These are phyloP conservation scores for Parasteatoda lunata DNA, from an alignment of 2,888 invertebrate genomes.

Conservation along the genomic window DNA sequence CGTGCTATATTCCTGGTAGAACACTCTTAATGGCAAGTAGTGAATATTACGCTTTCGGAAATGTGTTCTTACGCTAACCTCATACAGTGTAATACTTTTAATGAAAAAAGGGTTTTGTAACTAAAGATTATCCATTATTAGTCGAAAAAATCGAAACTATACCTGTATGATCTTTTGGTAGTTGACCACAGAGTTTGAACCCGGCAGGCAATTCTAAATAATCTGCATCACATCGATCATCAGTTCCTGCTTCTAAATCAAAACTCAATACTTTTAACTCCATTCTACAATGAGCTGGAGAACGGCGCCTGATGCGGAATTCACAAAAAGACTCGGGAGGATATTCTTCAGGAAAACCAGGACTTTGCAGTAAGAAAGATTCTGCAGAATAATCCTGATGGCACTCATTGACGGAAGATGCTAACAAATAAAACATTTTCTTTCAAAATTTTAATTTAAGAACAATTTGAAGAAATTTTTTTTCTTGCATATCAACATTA, in stretches of 20 bases:
- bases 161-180: conserved; percentile 63
- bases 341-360: conserved; percentile 70
- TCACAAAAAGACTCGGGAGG: conserved; percentile 69
- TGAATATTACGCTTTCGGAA: too few relatives aligned
- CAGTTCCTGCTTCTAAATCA: conserved; percentile 67
- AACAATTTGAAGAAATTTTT: too few relatives aligned
- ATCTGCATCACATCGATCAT: conserved; percentile 69
- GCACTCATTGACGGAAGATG: conserved; percentile 9
- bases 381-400: conserved; percentile 31
- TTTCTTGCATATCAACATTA: too few relatives aligned
- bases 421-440: background rate
- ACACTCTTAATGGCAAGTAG: too few relatives aligned
- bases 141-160: background rate
- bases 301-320: conserved; percentile 57
- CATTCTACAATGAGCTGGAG: conserved; percentile 68
- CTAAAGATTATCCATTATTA: too few relatives aligned
- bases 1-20: too few relatives aligned
- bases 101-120: too few relatives aligned
- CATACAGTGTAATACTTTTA: too few relatives aligned
- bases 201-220: conserved; percentile 69
- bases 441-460: too few relatives aligned
- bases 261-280: conserved; percentile 69
- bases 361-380: conserved; percentile 68
- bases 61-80: too few relatives aligned
- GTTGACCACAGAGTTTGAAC: conserved; percentile 69